Base-by-base conservation (phyloP, 2,797 vertebrate species). In the Perdix hodgsoniae region DNA sequence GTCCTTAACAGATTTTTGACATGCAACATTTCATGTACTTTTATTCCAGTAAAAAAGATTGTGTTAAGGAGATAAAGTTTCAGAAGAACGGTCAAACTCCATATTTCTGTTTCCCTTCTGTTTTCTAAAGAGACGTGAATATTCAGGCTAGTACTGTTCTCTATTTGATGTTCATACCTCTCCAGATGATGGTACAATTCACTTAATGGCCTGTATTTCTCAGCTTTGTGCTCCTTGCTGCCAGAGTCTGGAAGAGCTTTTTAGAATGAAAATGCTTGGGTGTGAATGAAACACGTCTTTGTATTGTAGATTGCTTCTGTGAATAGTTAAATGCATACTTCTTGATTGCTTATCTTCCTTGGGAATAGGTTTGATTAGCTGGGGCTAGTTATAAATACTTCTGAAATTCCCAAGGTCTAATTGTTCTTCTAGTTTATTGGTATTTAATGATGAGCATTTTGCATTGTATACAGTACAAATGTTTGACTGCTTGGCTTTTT, bases 251-350 rank as follows among this genome's bases (percentile, higher is more conserved):
- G 52, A 49, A 71, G 19, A 45, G 2, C 13, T 12, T 59, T 91
- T 81, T 50, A 50, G n/a, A 27, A 16, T 29, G n/a, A 6, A 84
- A 72, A 75, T 57, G 15, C 26, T 49, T 72, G 63, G 17, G 9
- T 0, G 0, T 11, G 5, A 75, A 44, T 33, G n/a, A 39, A 31
- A 12, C 6, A 27, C 31, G 8, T 8, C 19, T 3, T 63, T 77
- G 29, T 31, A 39, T 64, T 42, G 39, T 22, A 14, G 39, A 21
- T 42, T 42, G 61, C 39, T 64, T 40, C 37, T 64, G 61, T 64
- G 61, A 42, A 42, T 42, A 64, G 39, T 42, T 64, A 6, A 29
- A 3, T 57, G 9, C 4, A 6, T 54, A 7, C 5, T 42, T 88
- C 77, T 81, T 69, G 21, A 49, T 72, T 86, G 11, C 42, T 91